These are phyloP conservation scores for Camponotus vicinus DNA, from an alignment of 1,140 invertebrate species.

Conservation along the genomic window DNA sequence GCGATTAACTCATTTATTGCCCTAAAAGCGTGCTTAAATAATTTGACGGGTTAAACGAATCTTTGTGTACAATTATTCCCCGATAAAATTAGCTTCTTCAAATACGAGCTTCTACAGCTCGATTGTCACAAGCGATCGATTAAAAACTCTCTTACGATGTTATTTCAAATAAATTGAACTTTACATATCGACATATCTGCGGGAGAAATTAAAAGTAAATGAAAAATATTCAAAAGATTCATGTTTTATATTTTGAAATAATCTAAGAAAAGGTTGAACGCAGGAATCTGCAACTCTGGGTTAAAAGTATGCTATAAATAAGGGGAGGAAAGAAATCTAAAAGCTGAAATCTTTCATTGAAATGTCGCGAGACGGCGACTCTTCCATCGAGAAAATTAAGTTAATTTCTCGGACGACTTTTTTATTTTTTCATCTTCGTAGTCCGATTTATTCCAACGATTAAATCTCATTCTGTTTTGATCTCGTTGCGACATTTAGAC, in stretches of 20 bases:
- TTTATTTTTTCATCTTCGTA: constrained; percentile 2
- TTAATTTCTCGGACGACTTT: constrained; percentile 45
- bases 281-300: neutral
- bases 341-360: neutral
- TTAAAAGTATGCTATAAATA: constrained; percentile 9
- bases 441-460: constrained; percentile 36
- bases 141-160: neutral
- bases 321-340: neutral
- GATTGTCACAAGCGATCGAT: neutral
- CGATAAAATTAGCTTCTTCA: neutral
- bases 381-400: constrained; percentile 47
- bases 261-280: neutral
- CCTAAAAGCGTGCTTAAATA: neutral
- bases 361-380: neutral
- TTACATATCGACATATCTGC: neutral
- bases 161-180: neutral
- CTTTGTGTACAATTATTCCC: neutral
- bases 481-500: constrained; percentile 22
- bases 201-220: neutral
- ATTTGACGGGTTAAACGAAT: neutral
- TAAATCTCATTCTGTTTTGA: constrained; percentile 29
- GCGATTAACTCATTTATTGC: constrained; percentile 11
- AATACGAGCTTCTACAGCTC: neutral
- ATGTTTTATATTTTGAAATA: neutral
- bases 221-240: neutral